Evolutionary conservation across 2,113 vertebrate species (phyloP), one percentile per base, ranked within the genome.

Genomic region (Ictalurus punctatus): DNA sequence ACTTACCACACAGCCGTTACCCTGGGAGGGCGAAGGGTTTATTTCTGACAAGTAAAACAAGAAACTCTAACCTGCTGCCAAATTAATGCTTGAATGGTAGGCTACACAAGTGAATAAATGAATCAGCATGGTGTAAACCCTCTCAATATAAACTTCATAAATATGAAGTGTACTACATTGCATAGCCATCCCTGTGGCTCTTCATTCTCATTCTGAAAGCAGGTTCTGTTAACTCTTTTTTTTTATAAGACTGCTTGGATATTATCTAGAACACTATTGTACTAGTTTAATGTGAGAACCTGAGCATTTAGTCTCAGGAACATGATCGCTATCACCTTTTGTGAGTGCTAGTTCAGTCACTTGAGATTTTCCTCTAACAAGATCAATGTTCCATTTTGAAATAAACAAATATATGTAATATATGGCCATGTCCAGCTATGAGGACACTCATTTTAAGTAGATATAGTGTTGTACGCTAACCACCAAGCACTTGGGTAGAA

Each of bases 61-160:
- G 76, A 79, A 79, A 27, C 44, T 79, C 44, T 52, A 52, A 78
- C 74, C 74, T 79, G 23, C 48, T 79, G 25, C 13, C 76, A 79
- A 79, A 52, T 79, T 54, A 79, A 52, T 54, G 25, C 25, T 25
- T 44, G n/a, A 25, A 27, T 7, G 25, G 44, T n/a, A 48, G 44
- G 44, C 44, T 48, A 23, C 25, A 16, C 44, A 17, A 7, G 40
- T 2, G 76, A 79, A 52, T 54, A 79, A 79, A 79, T n/a, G 0
- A 27, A 79, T 54, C 76, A 52, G 76, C 76, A 79, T n/a, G 44
- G 23, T n/a, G 1, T 14, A 48, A 48, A n/a, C 40, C 23, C 10
- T 78, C 23, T 14, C 4, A 0, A n/a, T 52, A 27, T 52, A 52
- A 52, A 16, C 76, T 52, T 16, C 23, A 79, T 27, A 27, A 52